Evolutionary conservation across 2,113 vertebrate species (phyloP).

Genomic region (Leucosticte australis): DNA sequence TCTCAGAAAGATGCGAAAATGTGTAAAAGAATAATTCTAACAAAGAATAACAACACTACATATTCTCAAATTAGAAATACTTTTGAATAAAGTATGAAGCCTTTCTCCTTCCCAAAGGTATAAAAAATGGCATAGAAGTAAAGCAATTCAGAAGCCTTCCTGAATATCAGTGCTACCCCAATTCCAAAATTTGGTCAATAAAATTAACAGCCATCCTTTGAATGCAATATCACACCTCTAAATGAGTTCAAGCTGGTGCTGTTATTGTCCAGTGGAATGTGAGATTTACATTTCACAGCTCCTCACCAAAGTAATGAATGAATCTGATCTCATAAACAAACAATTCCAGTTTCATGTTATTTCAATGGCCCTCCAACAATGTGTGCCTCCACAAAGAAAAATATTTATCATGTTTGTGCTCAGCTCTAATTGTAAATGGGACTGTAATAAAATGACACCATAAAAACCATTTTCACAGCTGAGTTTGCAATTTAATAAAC

Average conservation of each 20-base stretch:
- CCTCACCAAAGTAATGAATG: conserved; percentile 75
- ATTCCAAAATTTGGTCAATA: conserved; percentile 74
- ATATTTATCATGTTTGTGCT: conserved; percentile 74
- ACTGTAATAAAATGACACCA: conserved; percentile 64
- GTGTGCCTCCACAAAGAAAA: conserved; percentile 71
- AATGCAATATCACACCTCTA: conserved; percentile 74
- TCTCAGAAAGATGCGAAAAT: background rate
- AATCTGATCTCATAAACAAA: conserved; percentile 75
- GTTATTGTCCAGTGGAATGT: conserved; percentile 74
- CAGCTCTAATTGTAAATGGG: conserved; percentile 54
- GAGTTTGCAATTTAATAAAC: conserved; percentile 76
- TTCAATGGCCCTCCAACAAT: conserved; percentile 65
- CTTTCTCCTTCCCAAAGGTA: background rate
- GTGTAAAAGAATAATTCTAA: background rate
- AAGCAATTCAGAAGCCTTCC: conserved; percentile 41
- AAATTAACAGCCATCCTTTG: conserved; percentile 76
- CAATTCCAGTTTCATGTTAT: conserved; percentile 65
- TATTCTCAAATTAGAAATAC: background rate
- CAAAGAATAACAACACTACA: background rate
- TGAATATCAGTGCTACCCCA: conserved; percentile 42
- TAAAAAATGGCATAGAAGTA: background rate
- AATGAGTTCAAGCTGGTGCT: conserved; percentile 73
- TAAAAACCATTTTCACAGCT: conserved; percentile 78
- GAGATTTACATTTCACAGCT: conserved; percentile 79
- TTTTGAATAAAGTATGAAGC: background rate